phyloP scores from a whole-genome alignment of 35 echinoderm and acorn worm species.

The Eucidaris tribuloides region DNA sequence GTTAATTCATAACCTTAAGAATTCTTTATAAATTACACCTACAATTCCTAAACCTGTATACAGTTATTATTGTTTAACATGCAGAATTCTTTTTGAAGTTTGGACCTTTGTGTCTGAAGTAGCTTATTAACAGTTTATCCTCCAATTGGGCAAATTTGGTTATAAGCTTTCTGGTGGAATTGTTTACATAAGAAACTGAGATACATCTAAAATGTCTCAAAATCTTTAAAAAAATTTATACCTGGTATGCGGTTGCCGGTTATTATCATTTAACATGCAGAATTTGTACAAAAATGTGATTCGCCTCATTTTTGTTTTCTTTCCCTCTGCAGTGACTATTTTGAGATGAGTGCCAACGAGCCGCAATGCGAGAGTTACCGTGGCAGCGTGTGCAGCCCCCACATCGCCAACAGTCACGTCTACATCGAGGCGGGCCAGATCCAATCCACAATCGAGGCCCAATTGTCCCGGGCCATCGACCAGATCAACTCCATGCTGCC shows the following conservation, averaged over 20 bases:
- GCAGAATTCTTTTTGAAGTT: too few relatives aligned
- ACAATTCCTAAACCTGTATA: too few relatives aligned
- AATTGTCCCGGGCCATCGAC: conserved; percentile 23
- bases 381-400: conserved; percentile 33
- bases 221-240: background rate
- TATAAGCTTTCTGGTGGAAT: background rate
- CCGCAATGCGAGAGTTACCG: conserved; percentile 67
- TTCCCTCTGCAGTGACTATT: conserved; percentile 20
- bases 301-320: background rate
- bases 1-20: too few relatives aligned
- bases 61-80: too few relatives aligned
- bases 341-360: background rate
- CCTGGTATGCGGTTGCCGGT: background rate
- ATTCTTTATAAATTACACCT: too few relatives aligned
- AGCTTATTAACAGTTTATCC: background rate
- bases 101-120: too few relatives aligned
- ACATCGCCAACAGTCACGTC: conserved; percentile 44
- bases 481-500: conserved; percentile 24
- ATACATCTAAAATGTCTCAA: background rate
- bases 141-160: background rate
- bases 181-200: background rate
- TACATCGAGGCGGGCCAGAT: conserved; percentile 36
- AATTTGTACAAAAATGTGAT: too few relatives aligned
- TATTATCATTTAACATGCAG: background rate
- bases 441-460: conserved; percentile 49